These are phyloP conservation scores for Branchellion lobata DNA, from an alignment of 2,888 invertebrate species.

Conservation along the genomic window DNA sequence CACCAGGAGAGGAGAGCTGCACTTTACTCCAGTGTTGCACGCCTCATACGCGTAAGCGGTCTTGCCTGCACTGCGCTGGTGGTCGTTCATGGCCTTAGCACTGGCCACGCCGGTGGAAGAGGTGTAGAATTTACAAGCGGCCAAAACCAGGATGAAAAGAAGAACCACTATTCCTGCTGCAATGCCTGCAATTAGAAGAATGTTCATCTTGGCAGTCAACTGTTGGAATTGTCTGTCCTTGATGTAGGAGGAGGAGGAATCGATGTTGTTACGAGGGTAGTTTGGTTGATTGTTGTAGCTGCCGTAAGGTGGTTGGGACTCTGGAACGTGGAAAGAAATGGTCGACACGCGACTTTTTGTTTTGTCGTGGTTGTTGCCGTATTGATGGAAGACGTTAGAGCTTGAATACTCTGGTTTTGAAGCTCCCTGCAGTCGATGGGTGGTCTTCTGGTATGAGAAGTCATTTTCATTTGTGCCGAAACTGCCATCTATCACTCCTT, in stretches of 20 bases:
- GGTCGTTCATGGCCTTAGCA: conserved; percentile 37
- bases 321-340: background rate
- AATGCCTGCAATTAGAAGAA: conserved; percentile 44
- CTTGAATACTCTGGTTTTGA: no score
- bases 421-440: conserved; percentile 17
- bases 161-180: conserved; percentile 43
- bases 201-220: conserved; percentile 44
- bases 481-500: background rate
- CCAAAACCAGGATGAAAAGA: conserved; percentile 43
- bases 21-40: conserved; percentile 42
- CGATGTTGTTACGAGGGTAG: conserved; percentile 26
- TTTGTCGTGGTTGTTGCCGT: background rate
- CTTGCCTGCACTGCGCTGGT: conserved; percentile 26
- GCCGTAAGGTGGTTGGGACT: background rate
- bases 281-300: conserved; percentile 1
- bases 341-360: background rate
- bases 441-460: background rate
- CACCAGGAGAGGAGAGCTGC: conserved; percentile 38
- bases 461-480: background rate
- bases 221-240: conserved; percentile 32
- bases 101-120: conserved; percentile 31
- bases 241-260: conserved; percentile 16
- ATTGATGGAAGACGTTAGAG: no score
- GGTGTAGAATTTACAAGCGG: conserved; percentile 42
- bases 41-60: conserved; percentile 45